These are phyloP conservation scores for Myodes glareolus DNA, from an alignment of 2,113 vertebrate species.

Conservation along the genomic window DNA sequence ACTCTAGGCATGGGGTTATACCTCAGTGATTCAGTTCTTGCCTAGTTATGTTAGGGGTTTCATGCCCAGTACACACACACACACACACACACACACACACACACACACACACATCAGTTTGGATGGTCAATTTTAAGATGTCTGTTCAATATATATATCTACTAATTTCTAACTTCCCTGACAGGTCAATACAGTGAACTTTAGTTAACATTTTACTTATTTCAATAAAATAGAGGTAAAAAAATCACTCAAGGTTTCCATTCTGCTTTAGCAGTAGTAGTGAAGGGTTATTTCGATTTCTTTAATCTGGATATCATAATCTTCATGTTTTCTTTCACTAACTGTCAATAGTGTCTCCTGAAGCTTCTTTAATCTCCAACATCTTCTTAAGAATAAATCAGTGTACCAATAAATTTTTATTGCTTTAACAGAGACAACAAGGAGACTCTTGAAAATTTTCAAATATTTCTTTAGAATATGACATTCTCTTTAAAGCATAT, in stretches of 20 bases:
- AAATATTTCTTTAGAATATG: slow-evolving; percentile 35
- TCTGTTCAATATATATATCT: background rate
- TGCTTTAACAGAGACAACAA: slow-evolving; percentile 39
- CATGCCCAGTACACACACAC: background rate
- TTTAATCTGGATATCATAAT: slow-evolving; percentile 21
- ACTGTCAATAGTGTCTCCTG: background rate
- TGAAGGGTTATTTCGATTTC: slow-evolving; percentile 6
- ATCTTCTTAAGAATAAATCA: slow-evolving; percentile 47
- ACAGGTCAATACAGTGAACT: slow-evolving; percentile 1
- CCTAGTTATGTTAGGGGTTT: background rate
- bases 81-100: background rate
- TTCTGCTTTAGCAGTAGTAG: slow-evolving; percentile 8
- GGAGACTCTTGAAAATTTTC: background rate
- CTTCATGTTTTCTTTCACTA: background rate
- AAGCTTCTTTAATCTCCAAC: slow-evolving; percentile 12
- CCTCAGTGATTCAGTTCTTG: background rate
- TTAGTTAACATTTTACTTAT: slow-evolving; percentile 35
- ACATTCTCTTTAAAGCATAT: slow-evolving; percentile 24
- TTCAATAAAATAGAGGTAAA: background rate
- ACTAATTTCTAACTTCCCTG: background rate
- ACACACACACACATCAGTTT: background rate
- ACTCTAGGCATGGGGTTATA: background rate
- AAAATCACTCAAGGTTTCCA: slow-evolving; percentile 17
- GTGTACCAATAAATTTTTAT: slow-evolving; percentile 3
- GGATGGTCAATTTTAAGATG: background rate